These are phyloP conservation scores for Macrophya annulata DNA, from an alignment of 2,888 invertebrate genomes.

Conservation along the genomic window DNA sequence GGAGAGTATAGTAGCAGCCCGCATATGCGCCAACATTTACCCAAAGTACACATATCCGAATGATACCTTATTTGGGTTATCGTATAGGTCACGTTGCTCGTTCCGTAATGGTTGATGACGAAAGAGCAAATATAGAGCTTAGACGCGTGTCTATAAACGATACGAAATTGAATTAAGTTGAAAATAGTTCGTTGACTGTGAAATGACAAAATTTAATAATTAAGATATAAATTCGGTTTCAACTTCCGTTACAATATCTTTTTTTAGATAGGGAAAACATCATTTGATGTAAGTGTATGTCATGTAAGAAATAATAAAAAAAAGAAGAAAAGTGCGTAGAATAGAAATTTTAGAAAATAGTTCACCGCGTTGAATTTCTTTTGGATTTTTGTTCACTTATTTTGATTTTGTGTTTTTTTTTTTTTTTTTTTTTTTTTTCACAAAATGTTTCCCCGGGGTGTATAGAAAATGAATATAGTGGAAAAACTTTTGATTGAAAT, in stretches of 20 bases:
- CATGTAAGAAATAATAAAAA: too few species aligned
- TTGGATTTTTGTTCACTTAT: background rate
- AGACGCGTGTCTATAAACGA: background rate
- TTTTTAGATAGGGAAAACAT: too few species aligned
- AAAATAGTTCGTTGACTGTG: background rate
- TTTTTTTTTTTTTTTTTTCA: background rate
- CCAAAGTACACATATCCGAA: constrained; percentile 26
- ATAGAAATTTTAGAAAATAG: too few species aligned
- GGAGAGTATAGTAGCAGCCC: background rate
- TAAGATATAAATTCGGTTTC: too few species aligned
- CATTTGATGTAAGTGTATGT: too few species aligned
- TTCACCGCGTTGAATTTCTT: too few species aligned
- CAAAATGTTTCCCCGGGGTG: background rate
- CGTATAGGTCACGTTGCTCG: background rate
- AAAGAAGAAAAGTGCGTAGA: too few species aligned
- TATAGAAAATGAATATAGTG: constrained; percentile 22
- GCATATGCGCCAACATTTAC: constrained; percentile 39
- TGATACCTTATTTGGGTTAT: constrained; percentile 30
- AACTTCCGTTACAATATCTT: too few species aligned
- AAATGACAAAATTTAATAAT: too few species aligned
- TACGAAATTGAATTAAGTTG: too few species aligned
- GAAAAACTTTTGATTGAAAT: constrained; percentile 42
- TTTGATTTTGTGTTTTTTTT: background rate
- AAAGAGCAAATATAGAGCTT: constrained; percentile 28
- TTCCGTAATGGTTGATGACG: constrained; percentile 24